Percentiles rank a stretch among this genome's conserved stretches.
These are phyloP conservation scores for Bellardia bayeri DNA, from an alignment of 2,888 invertebrate species.

Conservation along the genomic window DNA sequence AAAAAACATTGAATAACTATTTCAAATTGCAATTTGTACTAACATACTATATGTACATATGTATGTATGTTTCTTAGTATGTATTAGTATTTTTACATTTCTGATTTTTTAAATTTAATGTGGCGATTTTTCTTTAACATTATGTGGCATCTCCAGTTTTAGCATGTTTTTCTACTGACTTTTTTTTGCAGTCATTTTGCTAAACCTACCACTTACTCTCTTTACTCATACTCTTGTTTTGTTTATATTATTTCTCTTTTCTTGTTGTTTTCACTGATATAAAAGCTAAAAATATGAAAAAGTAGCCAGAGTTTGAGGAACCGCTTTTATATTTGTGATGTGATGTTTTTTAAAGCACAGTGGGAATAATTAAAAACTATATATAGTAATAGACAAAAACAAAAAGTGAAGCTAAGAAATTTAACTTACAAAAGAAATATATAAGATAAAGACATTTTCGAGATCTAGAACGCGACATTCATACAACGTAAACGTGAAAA, in stretches of 20 bases:
- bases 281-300: background rate
- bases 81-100: too few relatives aligned
- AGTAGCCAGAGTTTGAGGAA: slow-evolving; percentile 4
- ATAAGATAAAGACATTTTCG: too few relatives aligned
- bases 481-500: too few relatives aligned
- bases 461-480: too few relatives aligned
- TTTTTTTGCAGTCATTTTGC: slow-evolving; percentile 22
- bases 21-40: too few relatives aligned
- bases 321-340: background rate
- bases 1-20: too few relatives aligned
- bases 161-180: background rate
- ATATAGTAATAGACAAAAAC: too few relatives aligned
- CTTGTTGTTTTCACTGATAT: slow-evolving; percentile 38
- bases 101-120: too few relatives aligned
- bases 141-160: too few relatives aligned
- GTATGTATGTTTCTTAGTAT: too few relatives aligned
- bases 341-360: background rate
- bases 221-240: slow-evolving; percentile 25
- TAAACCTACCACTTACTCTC: slow-evolving; percentile 22
- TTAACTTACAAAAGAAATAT: background rate
- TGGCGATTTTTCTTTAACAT: too few relatives aligned
- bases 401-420: background rate
- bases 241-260: background rate
- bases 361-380: background rate
- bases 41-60: too few relatives aligned